Conservation (phyloP, 2,888 invertebrate species). For the Eupeodes latifasciatus region DNA sequence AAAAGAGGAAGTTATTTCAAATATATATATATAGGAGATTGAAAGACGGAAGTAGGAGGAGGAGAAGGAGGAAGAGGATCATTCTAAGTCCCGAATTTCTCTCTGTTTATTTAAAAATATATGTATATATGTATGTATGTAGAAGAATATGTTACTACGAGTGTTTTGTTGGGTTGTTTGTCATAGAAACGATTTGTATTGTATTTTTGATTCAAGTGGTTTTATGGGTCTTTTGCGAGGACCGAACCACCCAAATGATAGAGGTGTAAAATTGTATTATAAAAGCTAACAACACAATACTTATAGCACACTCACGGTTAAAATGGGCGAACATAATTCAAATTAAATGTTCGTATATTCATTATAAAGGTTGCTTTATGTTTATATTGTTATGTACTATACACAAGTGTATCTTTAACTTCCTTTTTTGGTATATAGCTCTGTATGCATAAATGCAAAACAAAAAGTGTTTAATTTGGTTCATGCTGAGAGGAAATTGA, state of each 20-base stretch:
- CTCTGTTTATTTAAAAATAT: not conserved
- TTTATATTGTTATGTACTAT: not conserved
- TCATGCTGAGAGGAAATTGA: slow-evolving; percentile 19
- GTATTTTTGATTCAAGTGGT: not conserved
- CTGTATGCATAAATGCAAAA: no score
- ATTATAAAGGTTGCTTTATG: not conserved
- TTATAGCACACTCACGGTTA: not conserved
- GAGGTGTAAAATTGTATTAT: not conserved
- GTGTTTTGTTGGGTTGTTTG: slow-evolving; percentile 15
- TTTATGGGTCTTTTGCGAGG: not conserved
- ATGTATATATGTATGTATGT: no score
- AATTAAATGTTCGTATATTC: slow-evolving; percentile 2
- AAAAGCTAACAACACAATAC: not conserved
- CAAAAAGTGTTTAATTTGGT: not conserved
- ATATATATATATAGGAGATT: not conserved
- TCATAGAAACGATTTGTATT: slow-evolving; percentile 25
- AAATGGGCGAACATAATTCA: slow-evolving; percentile 29
- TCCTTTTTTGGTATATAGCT: no score
- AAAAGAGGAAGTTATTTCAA: not conserved
- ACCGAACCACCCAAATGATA: not conserved
- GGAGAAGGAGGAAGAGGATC: no score
- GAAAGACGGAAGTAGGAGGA: not conserved
- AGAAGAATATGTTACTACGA: no score
- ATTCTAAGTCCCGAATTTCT: not conserved
- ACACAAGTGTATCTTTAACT: no score